Evolutionary conservation across 2,797 vertebrate species (phyloP), one percentile per base, ranked within the genome.

Genomic region (Bradypodion pumilum): DNA sequence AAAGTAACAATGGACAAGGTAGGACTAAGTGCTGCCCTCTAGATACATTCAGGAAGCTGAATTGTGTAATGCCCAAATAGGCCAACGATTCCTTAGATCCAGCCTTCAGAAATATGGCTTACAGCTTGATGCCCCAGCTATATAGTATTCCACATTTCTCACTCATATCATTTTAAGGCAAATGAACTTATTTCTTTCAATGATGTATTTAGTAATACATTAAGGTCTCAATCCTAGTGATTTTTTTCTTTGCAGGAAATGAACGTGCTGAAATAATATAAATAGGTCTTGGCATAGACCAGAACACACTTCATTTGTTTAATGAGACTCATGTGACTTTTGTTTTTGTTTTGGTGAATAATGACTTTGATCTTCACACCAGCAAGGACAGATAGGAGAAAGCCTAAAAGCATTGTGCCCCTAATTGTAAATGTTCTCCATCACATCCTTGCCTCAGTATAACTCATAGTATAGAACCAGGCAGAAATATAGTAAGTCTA

Each of bases 331-430:
- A 23, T 15, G 2, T 65, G 32, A n/a, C n/a, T 56, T 5, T n/a
- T 63, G 25, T 32, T 16, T 75, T 21, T 23, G n/a, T 1, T 25
- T 0, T 0, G 0, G 77, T 19, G 5, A 40, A 16, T 0, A 59
- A 25, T 4, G 82, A 42, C 78, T 84, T 15, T 37, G 32, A 42
- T 82, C 3, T 86, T 59, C 80, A 69, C 4, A n/a, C 8, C 0
- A 5, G 84, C 29, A 12, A 5, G 7, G 73, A 0, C 76, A 60
- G 80, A 44, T 0, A 49, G 78, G 59, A 13, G 0, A 0, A 60
- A 27, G 23, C 68, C 4, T 40, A 5, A 4, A 52, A 82, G 80
- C 60, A n/a, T 60, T 68, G 69, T 74, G 25, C 70, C 68, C 23
- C 7, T n/a, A 25, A 35, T 52, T 44, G 82, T 56, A 69, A 70